phyloP scores from a whole-genome alignment of 2,797 vertebrate species.

The Rhynchotus rufescens region DNA sequence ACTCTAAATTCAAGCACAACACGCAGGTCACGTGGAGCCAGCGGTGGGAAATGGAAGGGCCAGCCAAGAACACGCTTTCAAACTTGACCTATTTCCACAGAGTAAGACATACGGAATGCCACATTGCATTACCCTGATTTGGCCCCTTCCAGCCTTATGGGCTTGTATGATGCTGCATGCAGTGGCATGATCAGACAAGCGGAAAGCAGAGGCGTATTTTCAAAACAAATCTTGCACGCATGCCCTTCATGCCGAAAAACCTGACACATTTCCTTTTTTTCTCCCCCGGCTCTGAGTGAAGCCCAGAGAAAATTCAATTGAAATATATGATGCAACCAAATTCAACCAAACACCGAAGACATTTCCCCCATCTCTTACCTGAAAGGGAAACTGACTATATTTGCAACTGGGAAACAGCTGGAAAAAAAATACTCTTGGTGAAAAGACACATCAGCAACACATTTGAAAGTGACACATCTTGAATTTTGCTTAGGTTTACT shows the following conservation, averaged over 20 bases:
- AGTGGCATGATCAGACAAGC: slow-evolving; percentile 83
- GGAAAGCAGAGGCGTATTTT: slow-evolving; percentile 84
- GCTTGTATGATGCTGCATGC: slow-evolving; percentile 77
- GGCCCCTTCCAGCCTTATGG: slow-evolving; percentile 81
- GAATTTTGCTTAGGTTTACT: background rate
- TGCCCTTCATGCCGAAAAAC: slow-evolving; percentile 63
- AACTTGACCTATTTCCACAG: slow-evolving; percentile 91
- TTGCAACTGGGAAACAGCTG: background rate
- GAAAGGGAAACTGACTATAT: background rate
- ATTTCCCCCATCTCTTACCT: background rate
- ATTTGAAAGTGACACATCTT: rapidly evolving
- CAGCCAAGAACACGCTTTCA: slow-evolving; percentile 76
- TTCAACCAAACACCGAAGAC: background rate
- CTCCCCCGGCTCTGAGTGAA: background rate
- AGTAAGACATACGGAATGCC: slow-evolving; percentile 82
- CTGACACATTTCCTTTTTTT: background rate
- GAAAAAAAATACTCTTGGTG: background rate
- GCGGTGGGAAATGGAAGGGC: slow-evolving; percentile 63
- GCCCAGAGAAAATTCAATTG: slow-evolving; percentile 37
- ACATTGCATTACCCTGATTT: slow-evolving; percentile 86
- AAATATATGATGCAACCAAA: background rate
- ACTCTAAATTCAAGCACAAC: background rate
- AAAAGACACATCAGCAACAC: background rate
- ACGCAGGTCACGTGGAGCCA: slow-evolving; percentile 5
- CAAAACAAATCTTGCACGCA: slow-evolving; percentile 79